A percentile compares a stretch with the other conserved stretches of the same genome.
Conservation (phyloP, 2,113 vertebrate species). For the Trematomus loennbergii region DNA sequence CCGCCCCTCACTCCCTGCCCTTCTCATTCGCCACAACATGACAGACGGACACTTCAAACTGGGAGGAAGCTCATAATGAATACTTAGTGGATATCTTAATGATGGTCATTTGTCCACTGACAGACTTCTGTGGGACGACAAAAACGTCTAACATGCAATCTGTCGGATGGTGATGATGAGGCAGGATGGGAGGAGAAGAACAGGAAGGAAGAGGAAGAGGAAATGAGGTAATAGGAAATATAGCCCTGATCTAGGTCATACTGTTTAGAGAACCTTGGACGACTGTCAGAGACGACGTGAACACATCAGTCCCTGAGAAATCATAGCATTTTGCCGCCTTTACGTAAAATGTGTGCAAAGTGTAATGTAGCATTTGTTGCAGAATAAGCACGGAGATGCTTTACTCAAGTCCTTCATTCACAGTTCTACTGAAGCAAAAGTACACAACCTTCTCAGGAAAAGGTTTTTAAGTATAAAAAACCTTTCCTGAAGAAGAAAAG, state of each 20-base stretch:
- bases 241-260: not conserved
- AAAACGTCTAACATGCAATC: slow-evolving; percentile 25
- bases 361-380: no score
- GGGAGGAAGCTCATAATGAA: slow-evolving; percentile 54
- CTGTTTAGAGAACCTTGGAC: not conserved
- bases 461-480: no score
- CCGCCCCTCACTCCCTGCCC: not conserved
- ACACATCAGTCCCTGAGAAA: not conserved
- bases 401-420: no score
- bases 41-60: slow-evolving; percentile 25
- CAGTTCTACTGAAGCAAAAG: no score
- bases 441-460: no score
- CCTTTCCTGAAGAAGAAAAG: no score
- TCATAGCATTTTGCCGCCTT: no score
- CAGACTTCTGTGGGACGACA: slow-evolving; percentile 30
- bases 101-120: slow-evolving; percentile 48
- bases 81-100: slow-evolving; percentile 35
- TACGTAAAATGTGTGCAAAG: no score
- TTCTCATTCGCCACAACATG: slow-evolving; percentile 16
- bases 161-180: slow-evolving; percentile 7
- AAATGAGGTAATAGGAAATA: not conserved
- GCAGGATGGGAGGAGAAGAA: slow-evolving; percentile 9
- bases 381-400: no score
- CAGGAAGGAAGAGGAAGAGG: slow-evolving; percentile 7
- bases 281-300: not conserved